These are phyloP conservation scores for Phasianus colchicus DNA, from an alignment of 2,113 vertebrate species.

Conservation along the genomic window DNA sequence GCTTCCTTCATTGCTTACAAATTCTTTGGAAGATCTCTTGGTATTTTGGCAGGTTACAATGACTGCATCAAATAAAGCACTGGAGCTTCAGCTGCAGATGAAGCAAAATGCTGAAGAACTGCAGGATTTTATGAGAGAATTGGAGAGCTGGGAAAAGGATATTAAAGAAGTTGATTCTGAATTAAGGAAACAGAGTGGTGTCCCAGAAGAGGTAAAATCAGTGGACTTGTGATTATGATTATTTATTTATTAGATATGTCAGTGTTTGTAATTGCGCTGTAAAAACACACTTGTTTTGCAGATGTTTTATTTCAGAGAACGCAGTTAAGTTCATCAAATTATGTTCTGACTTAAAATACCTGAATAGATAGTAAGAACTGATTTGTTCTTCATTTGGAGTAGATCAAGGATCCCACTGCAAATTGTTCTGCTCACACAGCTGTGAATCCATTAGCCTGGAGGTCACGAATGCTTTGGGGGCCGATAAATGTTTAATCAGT, in stretches of 20 bases:
- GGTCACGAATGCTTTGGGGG: neutral
- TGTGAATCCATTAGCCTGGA: neutral
- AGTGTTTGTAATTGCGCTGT: neutral
- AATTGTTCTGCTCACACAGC: neutral
- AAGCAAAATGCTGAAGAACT: constrained; percentile 94
- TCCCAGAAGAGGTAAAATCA: constrained; percentile 72
- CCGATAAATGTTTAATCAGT: neutral
- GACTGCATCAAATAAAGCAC: constrained; percentile 85
- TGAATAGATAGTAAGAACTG: neutral
- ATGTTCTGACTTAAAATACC: neutral
- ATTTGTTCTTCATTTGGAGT: neutral
- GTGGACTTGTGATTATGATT: neutral
- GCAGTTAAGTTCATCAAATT: neutral
- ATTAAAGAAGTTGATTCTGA: constrained; percentile 91
- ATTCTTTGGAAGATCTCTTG: neutral
- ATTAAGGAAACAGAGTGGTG: constrained; percentile 78
- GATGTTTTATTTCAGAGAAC: neutral
- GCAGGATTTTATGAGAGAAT: constrained; percentile 91
- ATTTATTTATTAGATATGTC: too few species aligned
- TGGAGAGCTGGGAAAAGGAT: constrained; percentile 93
- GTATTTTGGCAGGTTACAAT: constrained; percentile 71
- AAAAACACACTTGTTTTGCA: neutral
- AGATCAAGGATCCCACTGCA: neutral
- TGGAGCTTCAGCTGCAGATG: constrained; percentile 93
- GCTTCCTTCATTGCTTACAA: neutral